phyloP scores from a whole-genome alignment of 1,140 invertebrate genomes.

The Oryctes rhinoceros region DNA sequence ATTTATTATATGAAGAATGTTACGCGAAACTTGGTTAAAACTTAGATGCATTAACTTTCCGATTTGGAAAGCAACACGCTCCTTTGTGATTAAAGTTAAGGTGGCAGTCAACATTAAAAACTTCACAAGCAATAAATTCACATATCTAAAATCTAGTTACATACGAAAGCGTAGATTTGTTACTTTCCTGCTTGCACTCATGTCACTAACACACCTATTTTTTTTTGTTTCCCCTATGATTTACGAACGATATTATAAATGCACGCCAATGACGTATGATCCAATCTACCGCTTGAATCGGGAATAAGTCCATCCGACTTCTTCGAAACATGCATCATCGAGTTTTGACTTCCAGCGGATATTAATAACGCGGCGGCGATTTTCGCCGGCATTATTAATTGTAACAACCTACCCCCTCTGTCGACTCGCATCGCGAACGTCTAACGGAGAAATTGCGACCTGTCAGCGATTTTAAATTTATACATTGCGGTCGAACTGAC shows the following conservation, averaged over 20 bases:
- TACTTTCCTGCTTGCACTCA: too few species aligned
- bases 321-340: slow-evolving; percentile 23
- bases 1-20: too few species aligned
- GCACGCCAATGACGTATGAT: slow-evolving; percentile 19
- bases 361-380: slow-evolving; percentile 21
- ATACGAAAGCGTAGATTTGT: too few species aligned
- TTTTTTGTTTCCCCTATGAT: not conserved
- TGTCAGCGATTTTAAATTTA: slow-evolving; percentile 35
- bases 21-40: too few species aligned
- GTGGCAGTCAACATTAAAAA: too few species aligned
- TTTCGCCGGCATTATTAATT: slow-evolving; percentile 29
- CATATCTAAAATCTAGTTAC: too few species aligned
- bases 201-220: not conserved
- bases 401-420: slow-evolving; percentile 26
- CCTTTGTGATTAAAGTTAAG: too few species aligned
- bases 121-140: too few species aligned
- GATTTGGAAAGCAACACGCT: too few species aligned
- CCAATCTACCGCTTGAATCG: not conserved
- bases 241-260: slow-evolving; percentile 5
- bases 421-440: not conserved
- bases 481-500: not conserved
- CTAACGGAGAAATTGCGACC: slow-evolving; percentile 26
- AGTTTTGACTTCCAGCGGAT: slow-evolving; percentile 23
- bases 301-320: slow-evolving; percentile 13
- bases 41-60: too few species aligned